Conservation (phyloP, 1,140 invertebrate genomes). For the Vollenhovia emeryi region DNA sequence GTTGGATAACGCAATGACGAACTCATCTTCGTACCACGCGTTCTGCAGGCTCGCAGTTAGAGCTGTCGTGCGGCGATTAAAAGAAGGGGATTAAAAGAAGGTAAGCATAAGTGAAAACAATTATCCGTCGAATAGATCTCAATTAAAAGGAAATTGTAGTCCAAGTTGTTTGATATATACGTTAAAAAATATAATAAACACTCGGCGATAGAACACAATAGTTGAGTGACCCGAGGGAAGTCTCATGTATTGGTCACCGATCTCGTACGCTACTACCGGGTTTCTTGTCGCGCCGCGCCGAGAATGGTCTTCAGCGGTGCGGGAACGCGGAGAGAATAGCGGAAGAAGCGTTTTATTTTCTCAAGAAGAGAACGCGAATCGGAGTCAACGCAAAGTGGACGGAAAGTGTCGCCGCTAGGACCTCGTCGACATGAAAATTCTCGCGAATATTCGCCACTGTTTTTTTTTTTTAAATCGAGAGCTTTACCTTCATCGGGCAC, state of each 20-base stretch:
- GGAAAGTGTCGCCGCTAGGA: neutral
- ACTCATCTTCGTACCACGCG: conserved; percentile 86
- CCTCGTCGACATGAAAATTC: neutral
- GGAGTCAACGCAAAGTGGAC: neutral
- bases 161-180: neutral
- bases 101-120: conserved; percentile 1
- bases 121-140: neutral
- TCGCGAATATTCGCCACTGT: neutral
- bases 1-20: conserved; percentile 88
- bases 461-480: neutral
- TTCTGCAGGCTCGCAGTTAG: conserved; percentile 86
- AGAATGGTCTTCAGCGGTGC: conserved; percentile 68
- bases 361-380: neutral
- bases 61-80: conserved; percentile 84
- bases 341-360: conserved; percentile 11
- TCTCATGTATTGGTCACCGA: conserved; percentile 34
- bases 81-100: neutral
- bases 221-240: conserved; percentile 65
- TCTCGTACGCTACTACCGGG: conserved; percentile 63
- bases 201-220: neutral
- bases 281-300: conserved; percentile 66
- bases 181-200: neutral
- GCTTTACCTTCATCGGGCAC: conserved; percentile 78
- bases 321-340: neutral
- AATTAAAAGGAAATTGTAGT: neutral